A percentile compares a stretch with the other conserved stretches of the same genome.
Evolutionary conservation across 2,113 vertebrate species (phyloP).

Genomic region (Pseudopodoces humilis): DNA sequence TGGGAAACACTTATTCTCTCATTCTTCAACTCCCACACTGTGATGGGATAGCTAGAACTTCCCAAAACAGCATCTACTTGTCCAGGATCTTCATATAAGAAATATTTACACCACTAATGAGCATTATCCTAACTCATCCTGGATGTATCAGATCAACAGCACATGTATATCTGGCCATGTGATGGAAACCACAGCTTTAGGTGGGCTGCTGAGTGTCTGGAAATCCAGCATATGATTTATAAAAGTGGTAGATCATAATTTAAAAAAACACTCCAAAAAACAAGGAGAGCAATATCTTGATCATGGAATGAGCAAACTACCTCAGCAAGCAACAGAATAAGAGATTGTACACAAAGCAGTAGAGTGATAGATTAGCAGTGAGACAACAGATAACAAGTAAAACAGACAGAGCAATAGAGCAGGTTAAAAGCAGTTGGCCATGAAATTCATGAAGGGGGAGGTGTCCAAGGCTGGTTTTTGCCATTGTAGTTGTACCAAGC

Average conservation of each 20-base stretch:
- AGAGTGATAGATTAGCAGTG: background rate
- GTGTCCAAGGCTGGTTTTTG: background rate
- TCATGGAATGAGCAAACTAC: background rate
- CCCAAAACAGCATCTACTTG: background rate
- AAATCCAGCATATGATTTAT: conserved; percentile 20
- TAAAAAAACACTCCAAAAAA: background rate
- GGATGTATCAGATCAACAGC: background rate
- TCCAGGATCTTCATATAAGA: background rate
- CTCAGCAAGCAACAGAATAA: background rate
- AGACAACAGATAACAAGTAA: background rate
- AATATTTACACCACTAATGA: background rate
- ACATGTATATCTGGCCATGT: background rate
- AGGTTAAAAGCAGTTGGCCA: background rate
- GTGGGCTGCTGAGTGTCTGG: background rate
- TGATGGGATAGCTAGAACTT: background rate
- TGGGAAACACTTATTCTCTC: background rate
- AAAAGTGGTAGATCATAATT: background rate
- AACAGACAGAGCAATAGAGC: background rate
- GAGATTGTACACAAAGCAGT: background rate
- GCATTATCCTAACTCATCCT: background rate
- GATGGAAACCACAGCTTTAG: background rate
- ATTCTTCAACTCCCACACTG: background rate
- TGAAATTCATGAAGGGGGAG: background rate
- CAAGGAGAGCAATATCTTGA: background rate
- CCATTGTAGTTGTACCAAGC: background rate